phyloP scores from a whole-genome alignment of 2,797 vertebrate genomes.

The Artibeus jamaicensis region DNA sequence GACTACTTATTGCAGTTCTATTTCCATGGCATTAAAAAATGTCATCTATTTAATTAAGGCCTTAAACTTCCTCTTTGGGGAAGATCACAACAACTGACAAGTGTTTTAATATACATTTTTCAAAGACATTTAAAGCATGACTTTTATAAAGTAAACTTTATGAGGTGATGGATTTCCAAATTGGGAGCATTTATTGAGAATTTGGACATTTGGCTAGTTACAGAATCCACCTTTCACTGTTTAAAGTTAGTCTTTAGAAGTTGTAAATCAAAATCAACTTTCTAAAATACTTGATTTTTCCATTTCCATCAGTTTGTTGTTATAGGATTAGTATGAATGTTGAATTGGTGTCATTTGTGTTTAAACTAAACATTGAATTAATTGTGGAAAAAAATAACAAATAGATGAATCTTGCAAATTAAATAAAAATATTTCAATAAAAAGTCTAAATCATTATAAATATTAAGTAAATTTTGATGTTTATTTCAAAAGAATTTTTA shows the following conservation, averaged over 20 bases:
- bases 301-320: constrained; percentile 54
- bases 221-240: not conserved
- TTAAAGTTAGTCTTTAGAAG: constrained; percentile 46
- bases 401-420: constrained; percentile 33
- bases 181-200: constrained; percentile 20
- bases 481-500: constrained; percentile 56
- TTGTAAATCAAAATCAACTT: constrained; percentile 53
- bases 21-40: not conserved
- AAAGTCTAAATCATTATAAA: constrained; percentile 53
- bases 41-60: not conserved
- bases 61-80: not conserved
- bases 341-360: constrained; percentile 54
- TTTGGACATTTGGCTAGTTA: not conserved
- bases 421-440: constrained; percentile 59
- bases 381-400: constrained; percentile 65
- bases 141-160: not conserved
- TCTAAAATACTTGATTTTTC: constrained; percentile 58
- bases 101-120: not conserved
- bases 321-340: constrained; percentile 53
- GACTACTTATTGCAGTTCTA: not conserved
- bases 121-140: not conserved
- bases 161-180: not conserved
- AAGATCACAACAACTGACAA: not conserved
- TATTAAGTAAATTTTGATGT: constrained; percentile 50
- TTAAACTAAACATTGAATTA: constrained; percentile 63